phyloP scores from a whole-genome alignment of 1,140 invertebrate species.

The Daktulosphaira vitifoliae region DNA sequence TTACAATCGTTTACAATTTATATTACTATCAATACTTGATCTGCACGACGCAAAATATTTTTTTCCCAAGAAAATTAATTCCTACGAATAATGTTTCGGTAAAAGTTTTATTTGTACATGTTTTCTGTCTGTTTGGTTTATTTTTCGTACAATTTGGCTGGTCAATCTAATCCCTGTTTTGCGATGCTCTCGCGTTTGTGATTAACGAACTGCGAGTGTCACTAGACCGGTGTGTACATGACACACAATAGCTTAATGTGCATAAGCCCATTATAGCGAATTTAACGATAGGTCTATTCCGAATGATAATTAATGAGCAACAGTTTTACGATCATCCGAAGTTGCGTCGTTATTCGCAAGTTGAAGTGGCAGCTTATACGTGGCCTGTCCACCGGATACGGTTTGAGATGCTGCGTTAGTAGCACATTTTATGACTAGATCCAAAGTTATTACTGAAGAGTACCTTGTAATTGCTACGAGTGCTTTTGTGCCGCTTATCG shows the following conservation, averaged over 20 bases:
- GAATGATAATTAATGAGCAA: slow-evolving; percentile 23
- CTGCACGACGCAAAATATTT: no score
- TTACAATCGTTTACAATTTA: no score
- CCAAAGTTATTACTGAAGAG: background rate
- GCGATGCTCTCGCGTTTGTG: no score
- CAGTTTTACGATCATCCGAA: slow-evolving; percentile 18
- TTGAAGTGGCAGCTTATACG: background rate
- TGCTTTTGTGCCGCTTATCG: slow-evolving; percentile 30
- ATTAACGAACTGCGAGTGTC: background rate
- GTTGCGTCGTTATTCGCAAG: slow-evolving; percentile 8
- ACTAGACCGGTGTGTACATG: background rate
- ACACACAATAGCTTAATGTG: background rate
- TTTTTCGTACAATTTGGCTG: no score
- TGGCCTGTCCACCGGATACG: background rate
- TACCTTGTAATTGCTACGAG: slow-evolving; percentile 29
- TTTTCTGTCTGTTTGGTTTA: no score
- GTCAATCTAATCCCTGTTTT: no score
- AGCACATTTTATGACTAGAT: slow-evolving; percentile 10
- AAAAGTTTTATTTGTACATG: no score
- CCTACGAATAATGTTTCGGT: no score
- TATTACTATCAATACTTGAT: no score
- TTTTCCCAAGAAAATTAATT: no score
- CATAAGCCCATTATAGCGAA: slow-evolving; percentile 18
- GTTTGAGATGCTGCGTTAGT: slow-evolving; percentile 14
- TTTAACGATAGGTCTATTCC: slow-evolving; percentile 8